Evolutionary conservation across 2,888 invertebrate genomes (phyloP).

Genomic region (Dasysyrphus albostriatus): DNA sequence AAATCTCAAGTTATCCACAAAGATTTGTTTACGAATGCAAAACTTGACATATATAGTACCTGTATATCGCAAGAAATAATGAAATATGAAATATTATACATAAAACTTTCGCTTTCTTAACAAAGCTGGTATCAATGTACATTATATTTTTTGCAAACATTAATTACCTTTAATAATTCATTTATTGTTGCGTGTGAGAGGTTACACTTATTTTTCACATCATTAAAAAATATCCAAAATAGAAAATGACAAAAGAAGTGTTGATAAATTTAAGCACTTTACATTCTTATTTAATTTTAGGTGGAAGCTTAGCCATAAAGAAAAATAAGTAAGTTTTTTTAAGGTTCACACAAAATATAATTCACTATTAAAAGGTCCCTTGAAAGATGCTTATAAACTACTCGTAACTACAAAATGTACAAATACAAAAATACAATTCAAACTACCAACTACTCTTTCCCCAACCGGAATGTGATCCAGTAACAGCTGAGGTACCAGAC

Average conservation of each 20-base stretch:
- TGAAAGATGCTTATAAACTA: no score
- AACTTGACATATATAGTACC: no score
- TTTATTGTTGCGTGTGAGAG: slow-evolving; percentile 2
- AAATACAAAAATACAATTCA: no score
- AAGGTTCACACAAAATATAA: no score
- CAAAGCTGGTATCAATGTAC: no score
- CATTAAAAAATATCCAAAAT: background rate
- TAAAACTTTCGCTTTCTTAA: background rate
- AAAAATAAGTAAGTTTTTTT: background rate
- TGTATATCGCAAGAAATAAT: no score
- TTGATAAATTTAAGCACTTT: background rate
- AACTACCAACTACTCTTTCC: slow-evolving; percentile 2
- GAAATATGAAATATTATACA: no score
- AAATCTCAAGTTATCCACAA: no score
- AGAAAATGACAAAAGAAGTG: background rate
- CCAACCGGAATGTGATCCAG: background rate
- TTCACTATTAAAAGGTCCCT: no score
- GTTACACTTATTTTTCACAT: background rate
- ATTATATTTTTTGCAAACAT: background rate
- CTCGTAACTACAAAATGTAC: no score
- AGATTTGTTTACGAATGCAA: no score
- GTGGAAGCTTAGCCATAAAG: background rate
- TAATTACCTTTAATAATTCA: background rate
- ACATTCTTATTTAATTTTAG: background rate
- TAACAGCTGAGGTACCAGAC: background rate